Conservation (phyloP, 1,140 invertebrate species). For the Argopecten irradians region DNA sequence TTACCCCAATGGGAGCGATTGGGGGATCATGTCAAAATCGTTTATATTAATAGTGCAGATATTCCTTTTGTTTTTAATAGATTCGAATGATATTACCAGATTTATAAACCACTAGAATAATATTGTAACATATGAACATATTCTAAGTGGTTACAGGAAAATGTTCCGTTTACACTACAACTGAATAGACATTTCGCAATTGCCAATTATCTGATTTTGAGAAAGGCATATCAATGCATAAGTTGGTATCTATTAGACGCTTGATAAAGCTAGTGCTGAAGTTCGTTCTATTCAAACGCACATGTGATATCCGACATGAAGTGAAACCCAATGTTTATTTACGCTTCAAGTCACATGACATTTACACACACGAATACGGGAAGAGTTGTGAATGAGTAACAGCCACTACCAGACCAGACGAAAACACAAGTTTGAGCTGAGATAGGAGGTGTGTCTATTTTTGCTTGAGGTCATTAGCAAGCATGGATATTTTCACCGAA, state of each 20-base stretch:
- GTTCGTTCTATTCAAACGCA: background rate
- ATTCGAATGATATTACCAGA: no score
- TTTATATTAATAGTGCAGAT: background rate
- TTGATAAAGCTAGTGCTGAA: background rate
- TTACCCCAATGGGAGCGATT: background rate
- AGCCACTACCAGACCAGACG: background rate
- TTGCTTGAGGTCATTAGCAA: background rate
- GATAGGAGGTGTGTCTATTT: background rate
- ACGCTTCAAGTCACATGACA: slow-evolving; percentile 20
- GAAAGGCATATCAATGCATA: background rate
- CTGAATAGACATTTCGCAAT: background rate
- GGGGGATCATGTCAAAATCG: background rate
- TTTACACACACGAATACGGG: background rate
- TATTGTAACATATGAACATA: no score
- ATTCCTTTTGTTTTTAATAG: no score
- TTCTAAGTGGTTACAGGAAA: background rate
- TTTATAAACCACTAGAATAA: no score
- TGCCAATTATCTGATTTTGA: background rate
- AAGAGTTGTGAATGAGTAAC: background rate
- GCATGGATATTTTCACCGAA: slow-evolving; percentile 21
- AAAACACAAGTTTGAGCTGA: background rate
- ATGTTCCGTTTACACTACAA: background rate
- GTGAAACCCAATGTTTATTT: background rate
- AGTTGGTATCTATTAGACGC: background rate
- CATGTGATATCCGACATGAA: background rate